These are phyloP conservation scores for Dicentrarchus labrax DNA, from an alignment of 2,113 vertebrate species.

Conservation along the genomic window DNA sequence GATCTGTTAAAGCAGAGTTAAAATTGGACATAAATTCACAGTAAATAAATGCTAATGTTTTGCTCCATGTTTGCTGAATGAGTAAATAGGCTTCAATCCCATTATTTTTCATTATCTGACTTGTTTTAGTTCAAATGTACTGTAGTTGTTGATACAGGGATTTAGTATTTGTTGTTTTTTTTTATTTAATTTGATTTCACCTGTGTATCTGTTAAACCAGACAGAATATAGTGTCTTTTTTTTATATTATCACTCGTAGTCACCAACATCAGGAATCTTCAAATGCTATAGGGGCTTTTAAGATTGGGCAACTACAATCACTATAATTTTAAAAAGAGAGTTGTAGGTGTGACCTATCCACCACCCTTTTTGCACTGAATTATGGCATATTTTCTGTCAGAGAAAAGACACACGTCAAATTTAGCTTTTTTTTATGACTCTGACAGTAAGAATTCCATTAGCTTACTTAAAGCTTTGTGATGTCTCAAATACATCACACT, in stretches of 20 bases:
- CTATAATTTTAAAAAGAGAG: background rate
- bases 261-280: background rate
- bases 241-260: too few relatives aligned
- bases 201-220: too few relatives aligned
- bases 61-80: background rate
- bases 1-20: background rate
- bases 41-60: background rate
- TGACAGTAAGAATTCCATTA: background rate
- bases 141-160: too few relatives aligned
- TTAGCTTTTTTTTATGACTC: too few relatives aligned
- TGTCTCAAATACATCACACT: background rate
- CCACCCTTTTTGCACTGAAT: background rate
- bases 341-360: background rate
- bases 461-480: background rate
- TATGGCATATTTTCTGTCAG: background rate
- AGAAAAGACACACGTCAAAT: too few relatives aligned
- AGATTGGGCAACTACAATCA: background rate
- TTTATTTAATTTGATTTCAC: too few relatives aligned
- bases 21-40: background rate
- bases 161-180: too few relatives aligned
- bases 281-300: background rate
- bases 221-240: too few relatives aligned
- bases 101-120: too few relatives aligned
- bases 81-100: background rate
- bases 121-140: too few relatives aligned